Evolutionary conservation across 2,797 vertebrate species (phyloP).

Genomic region (Lithobates sylvaticus): DNA sequence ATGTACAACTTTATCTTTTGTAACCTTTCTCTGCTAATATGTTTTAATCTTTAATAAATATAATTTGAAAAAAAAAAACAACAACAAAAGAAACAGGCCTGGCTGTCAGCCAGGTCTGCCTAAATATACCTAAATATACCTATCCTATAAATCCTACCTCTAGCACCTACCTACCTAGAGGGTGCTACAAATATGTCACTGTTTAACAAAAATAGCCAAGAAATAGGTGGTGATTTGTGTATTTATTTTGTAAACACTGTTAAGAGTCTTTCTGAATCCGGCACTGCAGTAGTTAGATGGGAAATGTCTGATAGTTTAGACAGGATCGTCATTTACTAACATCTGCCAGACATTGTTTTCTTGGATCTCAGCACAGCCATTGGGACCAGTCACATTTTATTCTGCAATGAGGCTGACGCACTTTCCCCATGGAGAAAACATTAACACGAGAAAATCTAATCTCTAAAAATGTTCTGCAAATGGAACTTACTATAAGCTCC

Average conservation of each 20-base stretch:
- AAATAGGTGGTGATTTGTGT: constrained; percentile 2
- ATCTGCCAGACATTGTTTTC: constrained; percentile 29
- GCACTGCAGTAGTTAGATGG: neutral
- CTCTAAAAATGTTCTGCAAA: constrained; percentile 62
- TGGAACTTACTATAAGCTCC: constrained; percentile 58
- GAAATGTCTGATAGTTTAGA: neutral
- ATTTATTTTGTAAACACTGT: constrained; percentile 17
- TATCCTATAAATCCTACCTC: too few relatives aligned
- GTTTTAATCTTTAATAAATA: too few relatives aligned
- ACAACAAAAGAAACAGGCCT: too few relatives aligned
- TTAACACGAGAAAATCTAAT: constrained; percentile 61
- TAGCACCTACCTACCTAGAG: too few relatives aligned
- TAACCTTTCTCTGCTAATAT: too few relatives aligned
- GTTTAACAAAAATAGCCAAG: neutral
- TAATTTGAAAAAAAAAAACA: too few relatives aligned
- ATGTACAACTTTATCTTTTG: too few relatives aligned
- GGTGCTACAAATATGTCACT: too few relatives aligned
- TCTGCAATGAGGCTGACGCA: constrained; percentile 58
- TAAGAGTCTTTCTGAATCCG: neutral
- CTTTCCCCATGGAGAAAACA: constrained; percentile 58
- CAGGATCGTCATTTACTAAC: constrained; percentile 1
- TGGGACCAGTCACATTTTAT: constrained; percentile 58
- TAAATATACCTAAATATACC: too few relatives aligned
- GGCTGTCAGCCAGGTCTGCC: too few relatives aligned
- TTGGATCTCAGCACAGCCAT: constrained; percentile 23